Evolutionary conservation across 1,140 invertebrate species (phyloP).

Genomic region (Lucilia sericata): DNA sequence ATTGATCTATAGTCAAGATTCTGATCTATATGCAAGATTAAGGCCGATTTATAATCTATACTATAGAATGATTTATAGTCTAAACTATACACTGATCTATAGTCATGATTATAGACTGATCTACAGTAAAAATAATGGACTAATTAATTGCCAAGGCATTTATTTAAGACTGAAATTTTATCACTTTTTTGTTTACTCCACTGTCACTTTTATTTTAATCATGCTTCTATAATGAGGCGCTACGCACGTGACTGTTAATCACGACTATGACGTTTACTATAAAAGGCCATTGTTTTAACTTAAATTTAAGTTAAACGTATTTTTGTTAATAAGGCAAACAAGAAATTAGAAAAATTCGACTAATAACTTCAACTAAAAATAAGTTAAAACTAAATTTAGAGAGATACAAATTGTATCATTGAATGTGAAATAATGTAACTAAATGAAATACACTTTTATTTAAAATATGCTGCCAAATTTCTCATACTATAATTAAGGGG

Average conservation of each 20-base stretch:
- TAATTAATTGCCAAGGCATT: no score
- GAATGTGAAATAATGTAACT: background rate
- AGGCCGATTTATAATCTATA: no score
- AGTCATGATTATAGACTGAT: no score
- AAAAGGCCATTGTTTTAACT: constrained; percentile 25
- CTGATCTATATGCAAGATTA: no score
- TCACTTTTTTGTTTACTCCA: background rate
- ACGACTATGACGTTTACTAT: constrained; percentile 19
- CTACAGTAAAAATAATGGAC: no score
- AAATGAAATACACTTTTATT: background rate
- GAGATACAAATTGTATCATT: background rate
- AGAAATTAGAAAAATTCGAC: background rate
- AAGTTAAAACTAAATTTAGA: background rate
- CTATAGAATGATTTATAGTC: no score
- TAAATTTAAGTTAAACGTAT: background rate
- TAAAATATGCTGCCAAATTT: background rate
- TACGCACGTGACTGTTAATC: constrained; percentile 42
- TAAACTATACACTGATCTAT: no score
- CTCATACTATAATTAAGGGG: background rate
- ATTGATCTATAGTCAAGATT: no score
- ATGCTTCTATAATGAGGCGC: constrained; percentile 28
- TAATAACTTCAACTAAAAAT: background rate
- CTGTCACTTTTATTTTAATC: constrained; percentile 27
- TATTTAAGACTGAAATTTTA: background rate
- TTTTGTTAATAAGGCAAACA: background rate